A percentile compares a stretch with the other conserved stretches of the same genome.
phyloP scores from a whole-genome alignment of 2,797 vertebrate species.

The Sternotherus odoratus region DNA sequence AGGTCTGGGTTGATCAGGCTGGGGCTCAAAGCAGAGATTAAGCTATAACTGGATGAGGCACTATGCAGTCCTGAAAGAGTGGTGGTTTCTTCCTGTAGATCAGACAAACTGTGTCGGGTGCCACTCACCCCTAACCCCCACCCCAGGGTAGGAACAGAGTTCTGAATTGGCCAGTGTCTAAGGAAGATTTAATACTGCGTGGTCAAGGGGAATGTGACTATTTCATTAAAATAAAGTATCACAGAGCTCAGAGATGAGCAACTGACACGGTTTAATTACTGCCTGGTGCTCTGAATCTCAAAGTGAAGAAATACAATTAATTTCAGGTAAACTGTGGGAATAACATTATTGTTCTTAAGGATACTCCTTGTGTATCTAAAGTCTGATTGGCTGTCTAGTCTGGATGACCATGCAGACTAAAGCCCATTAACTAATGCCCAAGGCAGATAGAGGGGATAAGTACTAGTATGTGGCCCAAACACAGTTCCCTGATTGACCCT shows the following conservation, averaged over 20 bases:
- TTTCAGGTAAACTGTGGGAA: not conserved
- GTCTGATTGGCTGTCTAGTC: not conserved
- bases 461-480: not conserved
- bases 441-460: fast-evolving
- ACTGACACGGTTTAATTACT: not conserved
- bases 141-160: not conserved
- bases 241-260: not conserved
- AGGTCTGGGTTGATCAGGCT: not conserved
- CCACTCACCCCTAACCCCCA: not conserved
- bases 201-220: not conserved
- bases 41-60: not conserved
- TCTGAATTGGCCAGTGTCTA: not conserved
- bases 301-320: not conserved
- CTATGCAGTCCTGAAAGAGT: not conserved
- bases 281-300: not conserved
- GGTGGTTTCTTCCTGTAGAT: not conserved
- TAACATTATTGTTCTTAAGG: fast-evolving
- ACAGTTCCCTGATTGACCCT: not conserved
- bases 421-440: not conserved
- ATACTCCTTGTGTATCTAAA: fast-evolving
- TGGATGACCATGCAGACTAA: not conserved
- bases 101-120: not conserved
- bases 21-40: not conserved
- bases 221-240: not conserved
- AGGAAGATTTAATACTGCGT: not conserved